These are phyloP conservation scores for Acipenser ruthenus DNA, from an alignment of 2,797 vertebrate genomes.

Conservation along the genomic window DNA sequence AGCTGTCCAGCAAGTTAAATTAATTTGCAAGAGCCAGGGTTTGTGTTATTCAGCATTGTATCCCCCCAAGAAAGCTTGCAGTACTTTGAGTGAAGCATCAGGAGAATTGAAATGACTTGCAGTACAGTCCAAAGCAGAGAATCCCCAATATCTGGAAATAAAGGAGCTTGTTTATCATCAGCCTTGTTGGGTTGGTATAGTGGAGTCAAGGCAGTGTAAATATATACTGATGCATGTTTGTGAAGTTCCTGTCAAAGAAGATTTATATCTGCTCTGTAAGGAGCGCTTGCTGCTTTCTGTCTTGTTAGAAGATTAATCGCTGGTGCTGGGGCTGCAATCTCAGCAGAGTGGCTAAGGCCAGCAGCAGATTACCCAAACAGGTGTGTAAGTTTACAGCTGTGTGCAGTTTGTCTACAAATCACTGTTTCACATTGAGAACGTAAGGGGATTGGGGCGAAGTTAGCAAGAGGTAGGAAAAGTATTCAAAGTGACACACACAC, in stretches of 20 bases:
- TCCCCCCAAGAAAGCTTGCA: no score
- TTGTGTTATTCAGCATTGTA: no score
- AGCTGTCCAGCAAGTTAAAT: no score
- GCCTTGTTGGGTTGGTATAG: slow-evolving; percentile 28
- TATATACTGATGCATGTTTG: slow-evolving; percentile 6
- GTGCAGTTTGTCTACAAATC: slow-evolving; percentile 22
- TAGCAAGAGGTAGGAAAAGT: not conserved
- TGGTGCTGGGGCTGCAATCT: slow-evolving; percentile 26
- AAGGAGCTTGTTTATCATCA: slow-evolving; percentile 36
- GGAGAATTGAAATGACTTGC: no score
- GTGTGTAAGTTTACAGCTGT: slow-evolving; percentile 18
- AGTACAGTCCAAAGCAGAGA: no score
- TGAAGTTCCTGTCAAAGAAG: slow-evolving; percentile 36
- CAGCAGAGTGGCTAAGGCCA: slow-evolving; percentile 53
- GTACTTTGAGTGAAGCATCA: no score
- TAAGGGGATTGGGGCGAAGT: slow-evolving; percentile 11
- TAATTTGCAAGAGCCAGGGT: no score
- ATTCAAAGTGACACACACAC: not conserved
- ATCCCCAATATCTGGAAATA: not conserved
- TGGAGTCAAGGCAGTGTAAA: slow-evolving; percentile 35
- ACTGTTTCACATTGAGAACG: slow-evolving; percentile 25
- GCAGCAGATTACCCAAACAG: slow-evolving; percentile 33
- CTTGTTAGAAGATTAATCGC: slow-evolving; percentile 66
- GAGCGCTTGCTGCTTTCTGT: slow-evolving; percentile 48
- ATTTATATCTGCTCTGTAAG: slow-evolving; percentile 46